phyloP scores from a whole-genome alignment of 2,113 vertebrate genomes.

The Falco punctatus region DNA sequence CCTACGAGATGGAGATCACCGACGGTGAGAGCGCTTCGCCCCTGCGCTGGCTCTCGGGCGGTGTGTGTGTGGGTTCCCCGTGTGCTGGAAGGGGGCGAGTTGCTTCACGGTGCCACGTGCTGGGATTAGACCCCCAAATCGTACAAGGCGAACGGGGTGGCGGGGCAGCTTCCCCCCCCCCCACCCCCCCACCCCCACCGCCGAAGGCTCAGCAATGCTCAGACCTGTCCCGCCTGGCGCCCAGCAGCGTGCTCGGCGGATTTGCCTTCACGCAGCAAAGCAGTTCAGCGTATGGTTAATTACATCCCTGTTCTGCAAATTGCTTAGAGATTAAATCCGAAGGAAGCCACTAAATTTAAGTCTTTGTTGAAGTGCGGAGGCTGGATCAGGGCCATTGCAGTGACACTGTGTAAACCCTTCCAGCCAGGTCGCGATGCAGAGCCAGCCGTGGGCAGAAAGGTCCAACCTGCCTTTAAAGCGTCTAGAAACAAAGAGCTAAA shows the following conservation, averaged over 20 bases:
- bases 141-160: neutral
- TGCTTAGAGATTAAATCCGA: neutral
- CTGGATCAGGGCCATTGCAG: neutral
- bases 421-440: neutral
- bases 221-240: rapidly evolving
- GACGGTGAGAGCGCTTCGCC: slow-evolving; percentile 79
- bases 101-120: neutral
- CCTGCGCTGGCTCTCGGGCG: neutral
- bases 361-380: neutral
- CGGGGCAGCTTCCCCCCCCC: neutral
- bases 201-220: neutral
- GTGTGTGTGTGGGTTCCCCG: too few relatives aligned
- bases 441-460: neutral
- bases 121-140: neutral
- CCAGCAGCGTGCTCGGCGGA: neutral
- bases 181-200: too few relatives aligned
- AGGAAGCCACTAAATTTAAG: neutral
- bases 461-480: neutral
- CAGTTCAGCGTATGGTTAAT: neutral
- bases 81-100: neutral
- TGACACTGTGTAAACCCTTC: neutral
- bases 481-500: neutral
- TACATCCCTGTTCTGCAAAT: neutral
- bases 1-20: slow-evolving; percentile 94
- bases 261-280: neutral